Evolutionary conservation across 2,888 invertebrate species (phyloP).

Genomic region (Drosophila melanosoma): DNA sequence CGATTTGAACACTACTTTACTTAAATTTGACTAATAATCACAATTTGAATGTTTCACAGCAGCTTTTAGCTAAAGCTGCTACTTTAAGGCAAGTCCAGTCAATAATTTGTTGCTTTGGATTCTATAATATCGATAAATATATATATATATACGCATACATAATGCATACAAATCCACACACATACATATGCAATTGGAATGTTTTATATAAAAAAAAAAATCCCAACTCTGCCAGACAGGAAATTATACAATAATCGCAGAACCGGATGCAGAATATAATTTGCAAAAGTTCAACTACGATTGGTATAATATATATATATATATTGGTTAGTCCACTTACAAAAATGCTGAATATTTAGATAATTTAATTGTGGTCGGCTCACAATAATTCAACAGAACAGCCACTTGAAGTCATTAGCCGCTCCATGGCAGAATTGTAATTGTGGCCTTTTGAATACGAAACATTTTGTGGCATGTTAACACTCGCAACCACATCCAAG

Average conservation of each 20-base stretch:
- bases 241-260: background rate
- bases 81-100: conserved; percentile 77
- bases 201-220: background rate
- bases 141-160: background rate
- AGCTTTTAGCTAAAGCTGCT: conserved; percentile 59
- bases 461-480: conserved; percentile 41
- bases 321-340: too few species aligned
- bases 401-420: background rate
- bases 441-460: conserved; percentile 19
- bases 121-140: background rate
- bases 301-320: background rate
- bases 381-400: too few species aligned
- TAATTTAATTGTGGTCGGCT: background rate
- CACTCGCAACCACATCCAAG: conserved; percentile 29
- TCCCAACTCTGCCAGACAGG: too few species aligned
- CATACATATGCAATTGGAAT: background rate
- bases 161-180: conserved; percentile 8
- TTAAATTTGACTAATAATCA: conserved; percentile 74
- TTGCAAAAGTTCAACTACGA: background rate
- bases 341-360: background rate
- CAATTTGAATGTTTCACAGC: conserved; percentile 58
- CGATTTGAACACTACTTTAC: conserved; percentile 37
- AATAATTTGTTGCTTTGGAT: conserved; percentile 44
- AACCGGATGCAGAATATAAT: background rate
- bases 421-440: conserved; percentile 7